A percentile compares a stretch with the other conserved stretches of the same genome.
Evolutionary conservation across 2,113 vertebrate genomes (phyloP).

Genomic region (Cavia aperea): DNA sequence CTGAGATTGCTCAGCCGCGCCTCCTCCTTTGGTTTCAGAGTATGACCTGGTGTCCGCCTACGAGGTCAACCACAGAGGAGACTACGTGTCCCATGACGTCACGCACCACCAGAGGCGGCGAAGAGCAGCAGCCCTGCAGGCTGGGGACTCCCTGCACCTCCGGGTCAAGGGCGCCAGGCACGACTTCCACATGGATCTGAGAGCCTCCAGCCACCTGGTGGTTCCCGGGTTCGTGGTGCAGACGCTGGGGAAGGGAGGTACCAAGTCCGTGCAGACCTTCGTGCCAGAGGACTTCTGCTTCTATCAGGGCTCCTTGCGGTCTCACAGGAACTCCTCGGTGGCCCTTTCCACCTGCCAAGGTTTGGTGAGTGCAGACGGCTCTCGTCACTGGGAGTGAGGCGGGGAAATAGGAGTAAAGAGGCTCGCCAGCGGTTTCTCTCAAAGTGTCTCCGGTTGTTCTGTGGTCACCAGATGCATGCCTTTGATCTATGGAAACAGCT

Average conservation of each 20-base stretch:
- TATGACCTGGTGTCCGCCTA: slow-evolving; percentile 86
- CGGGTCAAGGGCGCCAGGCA: slow-evolving; percentile 80
- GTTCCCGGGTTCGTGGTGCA: slow-evolving; percentile 85
- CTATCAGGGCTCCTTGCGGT: slow-evolving; percentile 85
- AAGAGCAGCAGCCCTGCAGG: slow-evolving; percentile 45
- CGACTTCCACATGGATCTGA: slow-evolving; percentile 86
- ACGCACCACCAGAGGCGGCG: slow-evolving; percentile 78
- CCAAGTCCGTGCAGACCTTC: slow-evolving; percentile 77
- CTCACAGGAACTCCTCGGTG: slow-evolving; percentile 83
- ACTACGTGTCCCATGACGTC: slow-evolving; percentile 81
- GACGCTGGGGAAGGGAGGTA: slow-evolving; percentile 79
- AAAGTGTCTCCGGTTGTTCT: accelerated
- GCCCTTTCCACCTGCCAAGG: slow-evolving; percentile 88
- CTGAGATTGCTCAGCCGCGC: neutral
- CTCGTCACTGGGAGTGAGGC: accelerated
- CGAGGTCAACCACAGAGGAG: slow-evolving; percentile 81
- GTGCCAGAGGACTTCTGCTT: slow-evolving; percentile 83
- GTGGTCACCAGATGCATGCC: accelerated
- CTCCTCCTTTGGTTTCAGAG: slow-evolving; percentile 71
- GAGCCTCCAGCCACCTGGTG: slow-evolving; percentile 74
- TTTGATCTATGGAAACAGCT: neutral
- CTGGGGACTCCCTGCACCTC: slow-evolving; percentile 76
- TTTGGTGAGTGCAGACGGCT: slow-evolving; percentile 81
- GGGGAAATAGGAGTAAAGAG: accelerated
- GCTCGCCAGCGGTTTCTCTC: neutral